A percentile compares a stretch with the other conserved stretches of the same genome.
phyloP scores from a whole-genome alignment of 2,113 vertebrate genomes.

The Lepisosteus oculatus region DNA sequence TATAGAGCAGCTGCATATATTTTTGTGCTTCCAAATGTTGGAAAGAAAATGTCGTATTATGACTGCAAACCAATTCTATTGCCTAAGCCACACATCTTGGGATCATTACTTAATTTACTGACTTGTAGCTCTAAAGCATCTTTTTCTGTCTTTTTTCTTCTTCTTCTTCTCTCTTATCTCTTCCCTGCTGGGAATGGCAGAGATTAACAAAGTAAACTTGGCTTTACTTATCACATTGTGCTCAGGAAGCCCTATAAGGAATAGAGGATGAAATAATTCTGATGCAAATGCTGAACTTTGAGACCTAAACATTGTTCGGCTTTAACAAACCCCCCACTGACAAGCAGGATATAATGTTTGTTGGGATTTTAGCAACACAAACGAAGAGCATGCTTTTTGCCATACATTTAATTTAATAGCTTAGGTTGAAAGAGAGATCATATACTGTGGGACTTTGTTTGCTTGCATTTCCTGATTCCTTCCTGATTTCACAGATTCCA shows the following conservation, averaged over 20 bases:
- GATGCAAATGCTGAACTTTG: conserved; percentile 39
- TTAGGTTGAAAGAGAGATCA: conserved; percentile 22
- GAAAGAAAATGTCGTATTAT: neutral
- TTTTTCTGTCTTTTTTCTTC: conserved; percentile 35
- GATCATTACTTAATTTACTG: conserved; percentile 9
- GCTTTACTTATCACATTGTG: conserved; percentile 76
- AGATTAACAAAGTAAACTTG: conserved; percentile 77
- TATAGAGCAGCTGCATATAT: neutral
- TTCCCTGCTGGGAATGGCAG: conserved; percentile 68
- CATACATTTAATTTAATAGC: conserved; percentile 24
- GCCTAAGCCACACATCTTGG: neutral
- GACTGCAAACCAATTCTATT: neutral
- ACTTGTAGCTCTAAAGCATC: conserved; percentile 23
- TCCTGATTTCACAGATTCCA: conserved; percentile 27
- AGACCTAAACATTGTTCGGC: conserved; percentile 37
- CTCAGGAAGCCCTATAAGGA: conserved; percentile 69
- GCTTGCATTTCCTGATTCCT: conserved; percentile 28
- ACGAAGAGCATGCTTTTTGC: conserved; percentile 18
- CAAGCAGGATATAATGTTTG: conserved; percentile 26
- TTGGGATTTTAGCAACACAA: conserved; percentile 35
- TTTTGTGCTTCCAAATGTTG: too few species aligned
- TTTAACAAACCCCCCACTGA: conserved; percentile 27
- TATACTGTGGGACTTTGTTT: conserved; percentile 32
- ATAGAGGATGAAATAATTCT: conserved; percentile 53
- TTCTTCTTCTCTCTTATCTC: conserved; percentile 57